Conservation (phyloP, 2,113 vertebrate genomes). For the Nycticryphes semicollaris region DNA sequence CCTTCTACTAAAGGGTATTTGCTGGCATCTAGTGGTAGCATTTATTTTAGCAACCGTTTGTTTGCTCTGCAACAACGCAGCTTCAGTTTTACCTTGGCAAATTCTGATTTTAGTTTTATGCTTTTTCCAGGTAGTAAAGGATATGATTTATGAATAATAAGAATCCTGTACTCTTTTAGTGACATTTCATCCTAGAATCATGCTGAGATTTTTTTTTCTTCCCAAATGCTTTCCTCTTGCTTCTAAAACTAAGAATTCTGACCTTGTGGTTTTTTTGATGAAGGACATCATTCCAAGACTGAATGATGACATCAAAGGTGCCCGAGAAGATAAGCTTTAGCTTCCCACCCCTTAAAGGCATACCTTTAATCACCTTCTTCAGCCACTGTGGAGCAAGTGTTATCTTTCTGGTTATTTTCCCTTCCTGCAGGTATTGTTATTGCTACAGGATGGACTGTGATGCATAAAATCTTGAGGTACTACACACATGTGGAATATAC, state of each 20-base stretch:
- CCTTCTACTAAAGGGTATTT: neutral
- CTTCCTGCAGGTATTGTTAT: neutral
- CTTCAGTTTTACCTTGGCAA: neutral
- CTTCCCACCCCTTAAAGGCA: neutral
- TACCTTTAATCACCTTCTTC: neutral
- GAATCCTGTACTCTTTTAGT: neutral
- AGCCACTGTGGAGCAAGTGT: neutral
- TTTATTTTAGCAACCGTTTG: neutral
- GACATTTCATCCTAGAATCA: neutral
- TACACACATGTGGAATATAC: neutral
- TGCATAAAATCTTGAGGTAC: neutral
- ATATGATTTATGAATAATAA: neutral
- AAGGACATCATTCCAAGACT: neutral
- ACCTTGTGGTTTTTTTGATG: neutral
- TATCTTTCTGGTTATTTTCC: neutral
- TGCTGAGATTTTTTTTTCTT: neutral
- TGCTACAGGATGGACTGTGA: neutral
- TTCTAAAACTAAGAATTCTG: neutral
- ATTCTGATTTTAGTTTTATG: neutral
- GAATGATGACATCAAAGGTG: neutral
- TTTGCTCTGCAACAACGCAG: fast-evolving
- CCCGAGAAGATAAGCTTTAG: neutral
- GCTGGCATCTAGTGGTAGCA: conserved; percentile 2
- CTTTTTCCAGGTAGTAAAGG: neutral
- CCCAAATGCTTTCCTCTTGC: neutral